Percentiles rank a stretch among this genome's conserved stretches.
phyloP scores from a whole-genome alignment of 2,888 invertebrate species.

The Maniola hyperantus region DNA sequence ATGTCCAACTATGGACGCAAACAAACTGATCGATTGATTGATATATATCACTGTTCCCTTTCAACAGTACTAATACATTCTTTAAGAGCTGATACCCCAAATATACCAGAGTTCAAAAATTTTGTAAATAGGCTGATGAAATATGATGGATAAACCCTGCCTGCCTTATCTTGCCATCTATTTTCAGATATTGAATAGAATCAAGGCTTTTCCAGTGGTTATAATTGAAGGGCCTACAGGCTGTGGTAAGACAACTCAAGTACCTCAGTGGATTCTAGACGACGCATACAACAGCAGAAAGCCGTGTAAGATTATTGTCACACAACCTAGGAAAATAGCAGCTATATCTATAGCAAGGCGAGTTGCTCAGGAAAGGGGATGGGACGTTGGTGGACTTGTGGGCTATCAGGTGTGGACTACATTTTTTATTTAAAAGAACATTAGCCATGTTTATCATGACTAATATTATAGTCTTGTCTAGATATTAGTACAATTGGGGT shows the following conservation, averaged over 20 bases:
- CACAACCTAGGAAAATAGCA: slow-evolving; percentile 96
- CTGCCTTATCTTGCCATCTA: neutral
- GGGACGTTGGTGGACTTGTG: slow-evolving; percentile 91
- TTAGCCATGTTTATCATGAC: too few species aligned
- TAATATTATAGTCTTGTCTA: too few species aligned
- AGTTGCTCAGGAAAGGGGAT: slow-evolving; percentile 91
- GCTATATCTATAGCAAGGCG: slow-evolving; percentile 94
- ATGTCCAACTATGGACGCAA: too few species aligned
- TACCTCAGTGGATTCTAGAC: slow-evolving; percentile 96
- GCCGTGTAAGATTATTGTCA: slow-evolving; percentile 94
- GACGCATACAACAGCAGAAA: slow-evolving; percentile 83
- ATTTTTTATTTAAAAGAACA: too few species aligned
- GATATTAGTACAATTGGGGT: too few species aligned
- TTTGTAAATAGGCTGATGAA: too few species aligned
- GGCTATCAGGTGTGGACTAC: slow-evolving; percentile 89
- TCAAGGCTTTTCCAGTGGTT: slow-evolving; percentile 87
- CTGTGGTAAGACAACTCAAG: slow-evolving; percentile 95
- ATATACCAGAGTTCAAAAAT: too few species aligned
- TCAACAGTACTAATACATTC: too few species aligned
- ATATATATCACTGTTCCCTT: too few species aligned
- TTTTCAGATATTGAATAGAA: slow-evolving; percentile 85
- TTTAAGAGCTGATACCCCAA: too few species aligned
- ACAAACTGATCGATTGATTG: too few species aligned
- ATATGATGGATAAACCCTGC: neutral
- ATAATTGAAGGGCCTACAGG: slow-evolving; percentile 97